Percentiles rank a stretch among this genome's conserved stretches.
Conservation (phyloP, 2,113 vertebrate genomes). For the Leptosomus discolor region DNA sequence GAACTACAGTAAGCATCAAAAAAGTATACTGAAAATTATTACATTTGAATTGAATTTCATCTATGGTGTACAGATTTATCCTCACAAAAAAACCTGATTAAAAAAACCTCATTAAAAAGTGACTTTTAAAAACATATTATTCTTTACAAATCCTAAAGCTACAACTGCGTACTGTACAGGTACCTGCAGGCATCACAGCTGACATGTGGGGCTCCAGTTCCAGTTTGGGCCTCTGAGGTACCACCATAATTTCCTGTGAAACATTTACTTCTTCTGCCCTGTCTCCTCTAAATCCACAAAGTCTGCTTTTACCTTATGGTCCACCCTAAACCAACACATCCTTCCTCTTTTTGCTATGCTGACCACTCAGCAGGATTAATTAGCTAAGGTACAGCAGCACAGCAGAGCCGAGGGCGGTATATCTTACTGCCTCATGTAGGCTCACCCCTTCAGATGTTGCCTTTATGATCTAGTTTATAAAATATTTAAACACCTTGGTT, state of each 20-base stretch:
- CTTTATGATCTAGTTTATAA: slow-evolving; percentile 4
- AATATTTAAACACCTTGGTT: slow-evolving; percentile 32
- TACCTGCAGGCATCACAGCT: neutral
- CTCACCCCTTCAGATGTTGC: neutral
- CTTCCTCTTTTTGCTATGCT: neutral
- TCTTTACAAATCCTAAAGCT: neutral
- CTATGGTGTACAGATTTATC: neutral
- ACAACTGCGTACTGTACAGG: neutral
- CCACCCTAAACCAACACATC: neutral
- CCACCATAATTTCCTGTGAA: neutral
- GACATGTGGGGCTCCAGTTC: fast-evolving
- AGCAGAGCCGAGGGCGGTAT: neutral
- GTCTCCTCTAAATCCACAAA: neutral
- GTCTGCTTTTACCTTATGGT: neutral
- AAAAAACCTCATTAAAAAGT: neutral
- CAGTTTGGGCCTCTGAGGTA: no score
- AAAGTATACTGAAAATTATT: neutral
- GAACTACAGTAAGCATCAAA: neutral
- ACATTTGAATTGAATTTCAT: neutral
- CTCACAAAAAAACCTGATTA: neutral
- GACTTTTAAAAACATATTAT: neutral
- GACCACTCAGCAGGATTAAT: slow-evolving; percentile 1
- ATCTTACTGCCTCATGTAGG: neutral
- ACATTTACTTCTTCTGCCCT: neutral
- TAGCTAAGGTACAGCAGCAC: neutral